Percentiles rank a stretch among this genome's conserved stretches.
These are phyloP conservation scores for Anthopleura xanthogrammica DNA, from an alignment of 92 coral and sea anemone genomes.

Conservation along the genomic window DNA sequence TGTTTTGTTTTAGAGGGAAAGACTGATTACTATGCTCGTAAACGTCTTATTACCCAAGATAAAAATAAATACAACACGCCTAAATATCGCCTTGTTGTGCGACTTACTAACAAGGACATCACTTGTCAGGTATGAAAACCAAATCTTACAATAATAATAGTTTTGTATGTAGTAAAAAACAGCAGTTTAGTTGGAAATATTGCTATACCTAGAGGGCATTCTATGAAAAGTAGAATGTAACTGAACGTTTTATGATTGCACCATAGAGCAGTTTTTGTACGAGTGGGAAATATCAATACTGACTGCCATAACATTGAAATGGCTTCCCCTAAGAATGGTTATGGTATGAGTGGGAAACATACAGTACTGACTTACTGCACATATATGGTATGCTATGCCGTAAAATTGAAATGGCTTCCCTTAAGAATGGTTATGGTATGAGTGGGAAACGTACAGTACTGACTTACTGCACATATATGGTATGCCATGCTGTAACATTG, in stretches of 20 bases:
- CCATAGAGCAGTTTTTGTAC: too few species aligned
- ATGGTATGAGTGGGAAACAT: not conserved
- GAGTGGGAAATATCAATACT: too few species aligned
- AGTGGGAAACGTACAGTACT: too few species aligned
- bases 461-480: too few species aligned
- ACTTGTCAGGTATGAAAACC: constrained; percentile 84
- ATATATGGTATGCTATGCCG: not conserved
- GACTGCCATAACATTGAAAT: not conserved
- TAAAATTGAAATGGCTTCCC: not conserved
- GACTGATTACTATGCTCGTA: constrained; percentile 97
- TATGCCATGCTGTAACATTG: too few species aligned
- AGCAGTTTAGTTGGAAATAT: not conserved
- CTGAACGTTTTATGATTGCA: too few species aligned
- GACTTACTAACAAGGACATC: constrained; percentile 94
- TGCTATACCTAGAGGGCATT: too few species aligned
- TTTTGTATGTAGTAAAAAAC: not conserved
- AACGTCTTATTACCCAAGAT: constrained; percentile 95
- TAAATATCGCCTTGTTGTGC: constrained; percentile 95
- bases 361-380: not conserved
- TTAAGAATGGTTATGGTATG: too few species aligned
- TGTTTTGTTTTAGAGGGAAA: constrained; percentile 78
- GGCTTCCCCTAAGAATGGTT: not conserved
- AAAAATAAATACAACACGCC: constrained; percentile 99
- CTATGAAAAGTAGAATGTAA: too few species aligned
- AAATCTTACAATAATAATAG: not conserved